Evolutionary conservation across 2,113 vertebrate genomes (phyloP).

Genomic region (Emydura subglobosa): DNA sequence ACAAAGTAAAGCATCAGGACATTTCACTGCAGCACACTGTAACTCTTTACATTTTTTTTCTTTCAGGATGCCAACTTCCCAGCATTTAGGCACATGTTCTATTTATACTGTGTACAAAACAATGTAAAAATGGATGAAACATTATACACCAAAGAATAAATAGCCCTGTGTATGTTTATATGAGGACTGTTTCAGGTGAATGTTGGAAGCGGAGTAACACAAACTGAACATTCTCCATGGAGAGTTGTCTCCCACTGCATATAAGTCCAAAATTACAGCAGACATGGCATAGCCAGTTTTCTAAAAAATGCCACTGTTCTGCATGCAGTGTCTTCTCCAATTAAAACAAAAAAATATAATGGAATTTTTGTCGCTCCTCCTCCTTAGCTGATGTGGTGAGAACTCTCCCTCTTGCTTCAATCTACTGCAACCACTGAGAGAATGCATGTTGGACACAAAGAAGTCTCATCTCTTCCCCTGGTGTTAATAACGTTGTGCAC

Average conservation of each 20-base stretch:
- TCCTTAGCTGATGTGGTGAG: not conserved
- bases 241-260: not conserved
- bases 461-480: slow-evolving; percentile 36
- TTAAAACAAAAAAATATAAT: not conserved
- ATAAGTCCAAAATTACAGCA: not conserved
- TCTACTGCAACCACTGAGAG: not conserved
- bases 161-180: not conserved
- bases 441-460: not conserved
- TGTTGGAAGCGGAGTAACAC: not conserved
- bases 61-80: not conserved
- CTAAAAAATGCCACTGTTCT: not conserved
- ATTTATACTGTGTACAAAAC: not conserved
- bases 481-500: not conserved
- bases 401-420: slow-evolving; percentile 16
- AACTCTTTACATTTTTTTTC: not conserved
- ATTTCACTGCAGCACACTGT: not conserved
- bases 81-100: not conserved
- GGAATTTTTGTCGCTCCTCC: not conserved
- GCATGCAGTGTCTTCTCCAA: not conserved
- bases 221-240: not conserved
- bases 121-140: rapidly evolving
- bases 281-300: not conserved
- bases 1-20: not conserved
- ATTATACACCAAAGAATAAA: not conserved
- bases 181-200: rapidly evolving